These are phyloP conservation scores for Erythrolamprus reginae DNA, from an alignment of 2,113 vertebrate genomes.

Conservation along the genomic window DNA sequence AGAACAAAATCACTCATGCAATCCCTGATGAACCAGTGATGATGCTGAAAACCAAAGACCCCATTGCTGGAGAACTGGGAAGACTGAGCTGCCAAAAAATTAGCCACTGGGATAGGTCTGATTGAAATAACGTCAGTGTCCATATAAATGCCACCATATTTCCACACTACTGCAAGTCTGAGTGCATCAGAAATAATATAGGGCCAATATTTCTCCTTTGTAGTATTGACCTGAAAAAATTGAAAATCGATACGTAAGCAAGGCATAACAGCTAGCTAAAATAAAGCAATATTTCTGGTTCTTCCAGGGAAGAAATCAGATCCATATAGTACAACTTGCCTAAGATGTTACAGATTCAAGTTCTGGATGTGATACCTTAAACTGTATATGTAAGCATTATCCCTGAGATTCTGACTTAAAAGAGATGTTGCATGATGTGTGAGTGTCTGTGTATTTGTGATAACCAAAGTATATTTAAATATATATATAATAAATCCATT, in stretches of 20 bases:
- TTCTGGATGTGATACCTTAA: background rate
- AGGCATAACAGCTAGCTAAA: fast-evolving
- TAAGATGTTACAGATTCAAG: background rate
- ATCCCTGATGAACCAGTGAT: conserved; percentile 68
- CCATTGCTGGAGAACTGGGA: conserved; percentile 64
- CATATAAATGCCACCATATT: conserved; percentile 74
- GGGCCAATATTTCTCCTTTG: conserved; percentile 65
- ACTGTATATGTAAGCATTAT: background rate
- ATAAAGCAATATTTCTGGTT: fast-evolving
- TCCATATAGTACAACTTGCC: background rate
- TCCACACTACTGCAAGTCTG: conserved; percentile 74
- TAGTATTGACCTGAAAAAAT: conserved; percentile 52
- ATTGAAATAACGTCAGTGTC: conserved; percentile 76
- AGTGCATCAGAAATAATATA: conserved; percentile 66
- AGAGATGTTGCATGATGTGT: background rate
- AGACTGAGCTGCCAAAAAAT: conserved; percentile 68
- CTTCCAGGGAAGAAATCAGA: background rate
- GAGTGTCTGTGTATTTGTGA: background rate
- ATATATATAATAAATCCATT: background rate
- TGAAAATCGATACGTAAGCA: background rate
- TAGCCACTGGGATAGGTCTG: conserved; percentile 60
- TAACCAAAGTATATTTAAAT: background rate
- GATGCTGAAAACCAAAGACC: conserved; percentile 70
- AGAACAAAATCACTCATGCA: conserved; percentile 75
- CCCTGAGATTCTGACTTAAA: background rate